Percentiles rank a stretch among this genome's conserved stretches.
Evolutionary conservation across 1,140 invertebrate genomes (phyloP).

Genomic region (Diuraphis noxia): DNA sequence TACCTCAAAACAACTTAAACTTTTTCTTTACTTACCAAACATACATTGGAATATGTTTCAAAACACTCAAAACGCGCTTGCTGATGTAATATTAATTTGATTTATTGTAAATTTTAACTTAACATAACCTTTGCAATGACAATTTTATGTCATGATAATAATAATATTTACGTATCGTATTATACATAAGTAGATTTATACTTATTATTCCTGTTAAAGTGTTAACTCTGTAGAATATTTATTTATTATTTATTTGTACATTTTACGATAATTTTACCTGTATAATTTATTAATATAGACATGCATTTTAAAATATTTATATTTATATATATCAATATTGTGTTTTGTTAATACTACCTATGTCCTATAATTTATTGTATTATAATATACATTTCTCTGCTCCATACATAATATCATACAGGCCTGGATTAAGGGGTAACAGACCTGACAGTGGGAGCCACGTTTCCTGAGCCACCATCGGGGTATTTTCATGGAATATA

Average conservation of each 20-base stretch:
- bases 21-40: background rate
- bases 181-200: background rate
- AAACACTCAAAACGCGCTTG: background rate
- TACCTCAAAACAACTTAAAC: background rate
- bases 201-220: slow-evolving; percentile 30
- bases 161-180: background rate
- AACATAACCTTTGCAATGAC: background rate
- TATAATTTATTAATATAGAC: slow-evolving; percentile 22
- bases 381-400: background rate
- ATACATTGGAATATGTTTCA: background rate
- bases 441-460: background rate
- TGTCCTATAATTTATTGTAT: background rate
- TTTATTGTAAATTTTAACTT: background rate
- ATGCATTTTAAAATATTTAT: background rate
- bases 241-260: slow-evolving; percentile 45
- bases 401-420: background rate
- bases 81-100: background rate
- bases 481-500: background rate
- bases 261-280: background rate
- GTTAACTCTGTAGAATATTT: slow-evolving; percentile 42
- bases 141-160: background rate
- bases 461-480: background rate
- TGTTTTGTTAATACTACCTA: background rate
- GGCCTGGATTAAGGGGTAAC: background rate
- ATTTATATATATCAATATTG: background rate